These are phyloP conservation scores for Nomada hirtipes DNA, from an alignment of 2,888 invertebrate genomes.

Conservation along the genomic window DNA sequence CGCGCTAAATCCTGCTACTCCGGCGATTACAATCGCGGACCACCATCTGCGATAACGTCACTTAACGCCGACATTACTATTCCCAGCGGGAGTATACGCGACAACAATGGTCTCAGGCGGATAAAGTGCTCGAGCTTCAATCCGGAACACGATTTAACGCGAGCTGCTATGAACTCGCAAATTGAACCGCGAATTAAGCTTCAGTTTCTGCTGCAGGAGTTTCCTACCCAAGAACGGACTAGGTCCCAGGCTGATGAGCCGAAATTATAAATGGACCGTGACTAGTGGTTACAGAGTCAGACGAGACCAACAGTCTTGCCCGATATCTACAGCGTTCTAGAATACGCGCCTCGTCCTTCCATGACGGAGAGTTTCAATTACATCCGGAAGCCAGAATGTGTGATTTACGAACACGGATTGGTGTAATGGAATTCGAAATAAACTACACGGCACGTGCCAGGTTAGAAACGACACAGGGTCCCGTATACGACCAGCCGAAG, in stretches of 20 bases:
- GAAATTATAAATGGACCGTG: conserved; percentile 36
- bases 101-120: neutral
- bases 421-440: conserved; percentile 9
- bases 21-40: neutral
- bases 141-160: conserved; percentile 8
- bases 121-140: neutral
- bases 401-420: conserved; percentile 29
- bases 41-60: neutral
- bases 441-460: neutral
- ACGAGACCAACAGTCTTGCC: neutral
- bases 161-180: neutral
- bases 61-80: neutral
- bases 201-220: neutral
- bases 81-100: neutral
- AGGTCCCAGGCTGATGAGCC: neutral
- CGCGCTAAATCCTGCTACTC: too few species aligned
- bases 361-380: neutral
- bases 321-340: neutral
- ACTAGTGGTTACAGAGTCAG: neutral
- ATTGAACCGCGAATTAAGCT: neutral
- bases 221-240: conserved; percentile 4
- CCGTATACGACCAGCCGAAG: neutral
- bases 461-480: neutral
- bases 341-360: neutral
- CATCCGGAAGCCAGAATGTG: neutral